phyloP scores from a whole-genome alignment of 2,113 vertebrate genomes.

The Haemorhous mexicanus region DNA sequence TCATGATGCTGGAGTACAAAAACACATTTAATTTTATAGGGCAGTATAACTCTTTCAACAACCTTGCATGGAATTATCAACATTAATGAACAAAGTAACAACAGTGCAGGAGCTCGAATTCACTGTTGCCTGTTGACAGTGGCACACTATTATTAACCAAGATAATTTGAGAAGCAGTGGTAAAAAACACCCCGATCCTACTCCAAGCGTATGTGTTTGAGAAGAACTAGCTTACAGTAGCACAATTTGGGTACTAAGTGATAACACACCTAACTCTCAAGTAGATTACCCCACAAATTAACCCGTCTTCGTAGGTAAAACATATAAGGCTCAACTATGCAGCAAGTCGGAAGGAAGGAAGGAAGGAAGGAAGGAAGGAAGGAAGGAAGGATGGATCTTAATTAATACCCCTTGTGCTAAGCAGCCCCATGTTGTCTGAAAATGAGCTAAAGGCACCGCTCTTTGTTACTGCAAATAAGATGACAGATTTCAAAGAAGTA shows the following conservation, averaged over 20 bases:
- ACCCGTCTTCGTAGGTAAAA: not conserved
- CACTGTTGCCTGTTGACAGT: not conserved
- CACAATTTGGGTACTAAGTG: not conserved
- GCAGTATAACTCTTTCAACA: not conserved
- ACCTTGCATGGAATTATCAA: not conserved
- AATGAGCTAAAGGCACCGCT: not conserved
- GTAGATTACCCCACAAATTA: not conserved
- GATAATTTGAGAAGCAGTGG: not conserved
- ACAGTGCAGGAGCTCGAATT: not conserved
- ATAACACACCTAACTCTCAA: not conserved
- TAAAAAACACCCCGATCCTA: not conserved
- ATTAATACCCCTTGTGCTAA: not conserved
- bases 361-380: too few species aligned
- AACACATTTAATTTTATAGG: not conserved
- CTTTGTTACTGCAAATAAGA: not conserved
- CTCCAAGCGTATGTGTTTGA: not conserved
- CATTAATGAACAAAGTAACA: not conserved
- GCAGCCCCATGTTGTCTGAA: not conserved
- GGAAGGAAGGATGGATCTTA: not conserved
- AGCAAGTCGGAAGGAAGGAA: not conserved
- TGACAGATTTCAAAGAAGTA: not conserved
- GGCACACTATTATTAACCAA: not conserved
- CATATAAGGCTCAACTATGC: not conserved
- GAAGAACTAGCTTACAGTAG: not conserved
- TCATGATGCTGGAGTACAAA: not conserved